phyloP scores from a whole-genome alignment of 2,888 invertebrate genomes.

The Disparrhopalites patrizii region DNA sequence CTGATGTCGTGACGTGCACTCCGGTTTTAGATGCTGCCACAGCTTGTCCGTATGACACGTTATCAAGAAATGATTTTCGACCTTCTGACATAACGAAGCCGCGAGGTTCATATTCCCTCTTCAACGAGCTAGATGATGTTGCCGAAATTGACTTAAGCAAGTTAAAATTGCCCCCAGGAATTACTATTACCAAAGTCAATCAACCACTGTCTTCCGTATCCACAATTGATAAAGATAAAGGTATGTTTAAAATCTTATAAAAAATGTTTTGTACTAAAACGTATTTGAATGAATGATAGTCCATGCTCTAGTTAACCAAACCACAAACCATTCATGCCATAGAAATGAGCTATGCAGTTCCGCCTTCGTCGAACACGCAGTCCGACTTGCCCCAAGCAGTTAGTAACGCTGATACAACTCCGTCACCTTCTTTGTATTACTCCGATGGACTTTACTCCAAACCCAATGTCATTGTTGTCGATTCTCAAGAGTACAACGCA shows the following conservation, averaged over 20 bases:
- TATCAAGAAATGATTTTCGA: no score
- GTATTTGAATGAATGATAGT: no score
- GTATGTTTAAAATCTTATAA: background rate
- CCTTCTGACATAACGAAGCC: background rate
- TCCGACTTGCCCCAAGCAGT: background rate
- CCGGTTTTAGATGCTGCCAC: background rate
- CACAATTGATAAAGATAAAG: background rate
- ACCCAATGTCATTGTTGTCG: slow-evolving; percentile 27
- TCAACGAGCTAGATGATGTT: slow-evolving; percentile 21
- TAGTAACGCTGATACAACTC: background rate
- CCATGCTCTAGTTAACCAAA: slow-evolving; percentile 4
- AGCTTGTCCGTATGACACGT: no score
- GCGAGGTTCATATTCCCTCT: background rate
- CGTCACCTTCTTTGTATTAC: slow-evolving; percentile 3
- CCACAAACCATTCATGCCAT: background rate
- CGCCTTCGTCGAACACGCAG: background rate
- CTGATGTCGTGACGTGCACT: slow-evolving; percentile 8
- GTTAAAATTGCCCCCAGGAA: slow-evolving; percentile 70
- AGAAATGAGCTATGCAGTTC: background rate
- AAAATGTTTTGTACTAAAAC: background rate
- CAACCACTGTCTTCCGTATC: slow-evolving; percentile 50
- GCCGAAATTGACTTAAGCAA: slow-evolving; percentile 39
- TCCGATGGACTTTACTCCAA: slow-evolving; percentile 19
- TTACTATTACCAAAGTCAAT: slow-evolving; percentile 69
- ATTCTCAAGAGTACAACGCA: slow-evolving; percentile 20